Conservation (phyloP, 2,888 invertebrate genomes). For the Cerceris rybyensis region DNA sequence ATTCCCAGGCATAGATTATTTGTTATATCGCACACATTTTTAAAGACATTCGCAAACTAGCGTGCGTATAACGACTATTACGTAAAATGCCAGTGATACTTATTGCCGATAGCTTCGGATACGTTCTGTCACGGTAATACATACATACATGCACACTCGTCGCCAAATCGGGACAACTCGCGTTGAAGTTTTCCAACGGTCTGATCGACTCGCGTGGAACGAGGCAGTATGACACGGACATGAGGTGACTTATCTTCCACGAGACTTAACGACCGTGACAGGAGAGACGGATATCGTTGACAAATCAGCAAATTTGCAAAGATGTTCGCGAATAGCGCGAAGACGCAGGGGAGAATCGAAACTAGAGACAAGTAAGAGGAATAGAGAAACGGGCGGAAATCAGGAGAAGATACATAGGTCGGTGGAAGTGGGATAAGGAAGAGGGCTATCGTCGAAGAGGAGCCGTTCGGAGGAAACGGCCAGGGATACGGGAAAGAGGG, state of each 20-base stretch:
- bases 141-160: background rate
- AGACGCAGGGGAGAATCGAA: background rate
- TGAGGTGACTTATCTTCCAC: constrained; percentile 16
- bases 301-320: constrained; percentile 12
- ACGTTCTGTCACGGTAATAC: constrained; percentile 9
- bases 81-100: background rate
- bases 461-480: constrained; percentile 74
- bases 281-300: constrained; percentile 11
- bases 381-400: background rate
- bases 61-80: too few relatives aligned
- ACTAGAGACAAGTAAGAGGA: constrained; percentile 13
- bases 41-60: too few relatives aligned
- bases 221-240: constrained; percentile 11
- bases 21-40: too few relatives aligned
- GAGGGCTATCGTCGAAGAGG: constrained; percentile 59
- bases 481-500: constrained; percentile 62
- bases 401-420: constrained; percentile 22
- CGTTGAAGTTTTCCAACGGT: background rate
- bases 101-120: constrained; percentile 11
- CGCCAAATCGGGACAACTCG: background rate
- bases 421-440: constrained; percentile 51
- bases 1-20: background rate
- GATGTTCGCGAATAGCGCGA: background rate
- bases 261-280: constrained; percentile 10
- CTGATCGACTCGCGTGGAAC: background rate